Percentiles rank a stretch among this genome's conserved stretches.
These are phyloP conservation scores for Sanderia malayensis DNA, from an alignment of 30 jellyfish, hydroid and myxozoan genomes.

Conservation along the genomic window DNA sequence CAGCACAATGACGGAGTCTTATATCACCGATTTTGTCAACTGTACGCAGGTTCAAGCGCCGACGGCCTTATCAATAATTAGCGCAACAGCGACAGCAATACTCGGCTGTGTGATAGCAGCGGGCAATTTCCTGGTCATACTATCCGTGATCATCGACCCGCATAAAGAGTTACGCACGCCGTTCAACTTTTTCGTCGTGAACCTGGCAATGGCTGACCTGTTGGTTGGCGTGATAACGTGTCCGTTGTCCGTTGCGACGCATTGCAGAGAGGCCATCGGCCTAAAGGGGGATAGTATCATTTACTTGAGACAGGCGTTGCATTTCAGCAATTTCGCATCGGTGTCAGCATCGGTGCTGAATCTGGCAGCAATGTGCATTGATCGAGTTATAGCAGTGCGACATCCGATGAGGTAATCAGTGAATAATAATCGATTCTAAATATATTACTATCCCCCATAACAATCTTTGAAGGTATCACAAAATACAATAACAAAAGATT, in stretches of 20 bases:
- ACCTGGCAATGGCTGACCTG: constrained; percentile 60
- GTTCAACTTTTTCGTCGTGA: constrained; percentile 60
- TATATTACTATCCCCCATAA: no score
- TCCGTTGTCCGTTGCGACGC: constrained; percentile 54
- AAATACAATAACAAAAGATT: no score
- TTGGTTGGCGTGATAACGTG: constrained; percentile 45
- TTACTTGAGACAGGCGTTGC: constrained; percentile 27
- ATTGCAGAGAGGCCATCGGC: constrained; percentile 52
- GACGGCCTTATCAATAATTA: constrained; percentile 25
- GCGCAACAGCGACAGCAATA: constrained; percentile 33
- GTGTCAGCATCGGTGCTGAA: constrained; percentile 53
- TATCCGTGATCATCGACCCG: constrained; percentile 47
- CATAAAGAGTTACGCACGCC: constrained; percentile 58
- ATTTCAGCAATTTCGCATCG: constrained; percentile 45
- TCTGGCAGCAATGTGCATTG: constrained; percentile 54
- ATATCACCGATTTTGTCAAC: no score
- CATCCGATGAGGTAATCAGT: constrained; percentile 51
- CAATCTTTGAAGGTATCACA: no score
- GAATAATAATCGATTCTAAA: no score
- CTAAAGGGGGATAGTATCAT: constrained; percentile 31
- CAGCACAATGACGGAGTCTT: no score
- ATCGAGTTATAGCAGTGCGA: constrained; percentile 57
- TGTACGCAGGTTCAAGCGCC: constrained; percentile 54
- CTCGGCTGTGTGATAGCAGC: constrained; percentile 41
- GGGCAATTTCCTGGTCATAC: constrained; percentile 54